A percentile compares a stretch with the other conserved stretches of the same genome.
These are phyloP conservation scores for Bufo gargarizans DNA, from an alignment of 2,113 vertebrate genomes.

Conservation along the genomic window DNA sequence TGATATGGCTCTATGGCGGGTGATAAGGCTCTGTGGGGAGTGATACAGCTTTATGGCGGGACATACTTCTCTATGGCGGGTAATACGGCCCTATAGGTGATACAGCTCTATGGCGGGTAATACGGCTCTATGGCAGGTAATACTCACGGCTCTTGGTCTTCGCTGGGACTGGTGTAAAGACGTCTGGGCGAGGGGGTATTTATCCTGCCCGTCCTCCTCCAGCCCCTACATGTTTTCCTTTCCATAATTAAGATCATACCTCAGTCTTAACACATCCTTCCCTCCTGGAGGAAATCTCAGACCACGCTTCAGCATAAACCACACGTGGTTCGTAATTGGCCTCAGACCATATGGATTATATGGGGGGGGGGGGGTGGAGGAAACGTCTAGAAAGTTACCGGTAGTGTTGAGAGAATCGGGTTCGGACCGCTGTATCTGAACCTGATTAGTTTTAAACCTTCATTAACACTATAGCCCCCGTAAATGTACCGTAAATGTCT, in stretches of 20 bases:
- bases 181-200: slow-evolving; percentile 23
- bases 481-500: too few relatives aligned
- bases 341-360: neutral
- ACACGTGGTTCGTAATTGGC: slow-evolving; percentile 34
- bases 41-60: too few relatives aligned
- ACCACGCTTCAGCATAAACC: slow-evolving; percentile 13
- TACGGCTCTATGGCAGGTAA: neutral
- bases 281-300: slow-evolving; percentile 38
- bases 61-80: too few relatives aligned
- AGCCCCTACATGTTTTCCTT: slow-evolving; percentile 11
- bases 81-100: too few relatives aligned
- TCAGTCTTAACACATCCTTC: slow-evolving; percentile 37
- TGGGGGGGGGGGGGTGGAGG: neutral
- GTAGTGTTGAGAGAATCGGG: neutral
- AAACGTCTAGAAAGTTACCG: neutral
- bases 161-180: neutral
- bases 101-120: neutral
- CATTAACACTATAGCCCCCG: too few relatives aligned
- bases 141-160: neutral
- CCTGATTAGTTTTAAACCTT: too few relatives aligned
- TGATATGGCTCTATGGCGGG: too few relatives aligned
- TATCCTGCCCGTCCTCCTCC: slow-evolving; percentile 17
- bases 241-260: neutral
- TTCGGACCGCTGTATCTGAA: too few relatives aligned
- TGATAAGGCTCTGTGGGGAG: too few relatives aligned